phyloP scores from a whole-genome alignment of 2,113 vertebrate species.

The Fulmarus glacialis region DNA sequence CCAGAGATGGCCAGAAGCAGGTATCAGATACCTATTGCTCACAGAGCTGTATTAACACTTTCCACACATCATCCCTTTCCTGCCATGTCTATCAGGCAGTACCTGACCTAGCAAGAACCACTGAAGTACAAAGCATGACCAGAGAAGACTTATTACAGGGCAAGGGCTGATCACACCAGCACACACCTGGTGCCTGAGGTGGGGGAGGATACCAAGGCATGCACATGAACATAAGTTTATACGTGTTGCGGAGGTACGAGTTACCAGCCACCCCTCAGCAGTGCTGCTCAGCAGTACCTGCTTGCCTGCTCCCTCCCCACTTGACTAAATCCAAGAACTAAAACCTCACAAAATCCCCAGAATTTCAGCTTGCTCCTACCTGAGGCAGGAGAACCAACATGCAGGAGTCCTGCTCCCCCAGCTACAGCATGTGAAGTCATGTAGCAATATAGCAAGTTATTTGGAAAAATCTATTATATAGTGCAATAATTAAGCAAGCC shows the following conservation, averaged over 20 bases:
- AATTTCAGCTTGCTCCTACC: not conserved
- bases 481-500: not conserved
- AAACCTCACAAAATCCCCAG: fast-evolving
- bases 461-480: not conserved
- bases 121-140: not conserved
- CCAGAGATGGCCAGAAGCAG: not conserved
- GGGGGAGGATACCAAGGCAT: not conserved
- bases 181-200: fast-evolving
- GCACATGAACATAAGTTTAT: fast-evolving
- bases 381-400: not conserved
- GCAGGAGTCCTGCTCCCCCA: not conserved
- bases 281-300: not conserved
- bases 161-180: not conserved
- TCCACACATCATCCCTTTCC: not conserved
- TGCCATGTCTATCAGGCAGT: not conserved
- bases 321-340: not conserved
- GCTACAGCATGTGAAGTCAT: not conserved
- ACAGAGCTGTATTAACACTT: not conserved
- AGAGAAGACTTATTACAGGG: not conserved
- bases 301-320: not conserved
- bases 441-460: not conserved
- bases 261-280: not conserved
- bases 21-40: not conserved
- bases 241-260: fast-evolving
- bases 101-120: not conserved